Evolutionary conservation across 92 coral and sea anemone species (phyloP).

Genomic region (Nematostella vectensis): DNA sequence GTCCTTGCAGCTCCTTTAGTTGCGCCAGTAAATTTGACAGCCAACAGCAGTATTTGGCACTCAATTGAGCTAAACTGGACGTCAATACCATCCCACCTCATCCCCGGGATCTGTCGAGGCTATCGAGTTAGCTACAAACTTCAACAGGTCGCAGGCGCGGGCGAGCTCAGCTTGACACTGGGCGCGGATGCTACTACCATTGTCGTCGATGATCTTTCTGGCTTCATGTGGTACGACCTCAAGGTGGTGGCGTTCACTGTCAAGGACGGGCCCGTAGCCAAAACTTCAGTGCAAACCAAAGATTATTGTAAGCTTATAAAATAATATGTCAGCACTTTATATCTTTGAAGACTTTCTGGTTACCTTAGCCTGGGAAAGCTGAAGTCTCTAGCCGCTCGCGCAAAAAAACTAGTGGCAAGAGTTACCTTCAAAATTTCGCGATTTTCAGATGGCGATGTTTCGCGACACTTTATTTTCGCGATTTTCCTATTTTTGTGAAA

Average conservation of each 20-base stretch:
- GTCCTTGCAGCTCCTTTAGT: constrained; percentile 9
- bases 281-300: constrained; percentile 6
- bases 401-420: too few species aligned
- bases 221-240: constrained; percentile 19
- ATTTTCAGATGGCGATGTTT: too few species aligned
- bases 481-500: too few species aligned
- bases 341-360: too few species aligned
- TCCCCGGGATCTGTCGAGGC: constrained; percentile 53
- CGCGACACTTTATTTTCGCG: too few species aligned
- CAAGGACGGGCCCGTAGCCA: constrained; percentile 8
- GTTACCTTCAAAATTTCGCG: too few species aligned
- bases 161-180: constrained; percentile 2
- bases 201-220: constrained; percentile 9
- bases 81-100: constrained; percentile 6
- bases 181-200: constrained; percentile 2
- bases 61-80: constrained; percentile 23
- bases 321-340: too few species aligned
- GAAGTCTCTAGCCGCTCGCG: too few species aligned
- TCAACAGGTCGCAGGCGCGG: constrained; percentile 15
- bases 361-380: too few species aligned
- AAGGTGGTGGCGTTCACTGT: constrained; percentile 16
- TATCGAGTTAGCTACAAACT: constrained; percentile 36
- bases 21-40: constrained; percentile 9
- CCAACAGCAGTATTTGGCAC: constrained; percentile 19
- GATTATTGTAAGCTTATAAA: constrained; percentile 17